Evolutionary conservation across 2,113 vertebrate species (phyloP).

Genomic region (Piprites chloris): DNA sequence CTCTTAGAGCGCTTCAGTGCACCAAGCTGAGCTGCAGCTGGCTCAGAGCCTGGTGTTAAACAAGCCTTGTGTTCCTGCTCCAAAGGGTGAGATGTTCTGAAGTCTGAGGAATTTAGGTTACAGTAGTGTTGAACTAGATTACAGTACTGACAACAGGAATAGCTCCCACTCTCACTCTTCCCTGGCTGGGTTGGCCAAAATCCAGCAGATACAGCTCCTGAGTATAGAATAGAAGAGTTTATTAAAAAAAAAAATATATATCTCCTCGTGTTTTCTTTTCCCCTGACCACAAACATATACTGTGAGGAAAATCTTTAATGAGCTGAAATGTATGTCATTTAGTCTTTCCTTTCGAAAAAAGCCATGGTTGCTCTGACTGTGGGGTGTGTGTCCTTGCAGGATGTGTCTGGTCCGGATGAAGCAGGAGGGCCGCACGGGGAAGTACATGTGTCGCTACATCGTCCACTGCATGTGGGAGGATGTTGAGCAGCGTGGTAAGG

Average conservation of each 20-base stretch:
- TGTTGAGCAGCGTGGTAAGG: constrained; percentile 91
- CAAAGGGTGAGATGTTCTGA: not conserved
- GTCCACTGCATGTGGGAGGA: constrained; percentile 99
- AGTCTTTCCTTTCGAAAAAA: not conserved
- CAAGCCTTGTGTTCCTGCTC: not conserved
- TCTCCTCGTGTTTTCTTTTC: not conserved
- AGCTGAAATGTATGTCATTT: not conserved
- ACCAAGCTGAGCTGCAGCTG: not conserved
- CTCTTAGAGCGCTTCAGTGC: not conserved
- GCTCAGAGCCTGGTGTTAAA: not conserved
- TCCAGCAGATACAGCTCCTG: not conserved
- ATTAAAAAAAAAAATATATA: not conserved
- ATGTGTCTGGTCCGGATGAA: constrained; percentile 98
- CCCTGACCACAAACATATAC: not conserved
- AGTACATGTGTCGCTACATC: constrained; percentile 94
- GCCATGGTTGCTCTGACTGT: not conserved
- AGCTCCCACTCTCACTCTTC: not conserved
- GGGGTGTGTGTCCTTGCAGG: constrained; percentile 70
- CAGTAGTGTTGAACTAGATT: not conserved
- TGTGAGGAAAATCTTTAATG: not conserved
- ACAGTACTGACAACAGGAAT: not conserved
- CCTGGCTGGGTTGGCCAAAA: not conserved
- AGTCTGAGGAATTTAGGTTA: not conserved
- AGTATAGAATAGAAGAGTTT: not conserved
- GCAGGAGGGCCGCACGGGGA: constrained; percentile 91